Percentiles rank a stretch among this genome's conserved stretches.
Conservation (phyloP, 1,140 invertebrate genomes). For the Tenebrio molitor region DNA sequence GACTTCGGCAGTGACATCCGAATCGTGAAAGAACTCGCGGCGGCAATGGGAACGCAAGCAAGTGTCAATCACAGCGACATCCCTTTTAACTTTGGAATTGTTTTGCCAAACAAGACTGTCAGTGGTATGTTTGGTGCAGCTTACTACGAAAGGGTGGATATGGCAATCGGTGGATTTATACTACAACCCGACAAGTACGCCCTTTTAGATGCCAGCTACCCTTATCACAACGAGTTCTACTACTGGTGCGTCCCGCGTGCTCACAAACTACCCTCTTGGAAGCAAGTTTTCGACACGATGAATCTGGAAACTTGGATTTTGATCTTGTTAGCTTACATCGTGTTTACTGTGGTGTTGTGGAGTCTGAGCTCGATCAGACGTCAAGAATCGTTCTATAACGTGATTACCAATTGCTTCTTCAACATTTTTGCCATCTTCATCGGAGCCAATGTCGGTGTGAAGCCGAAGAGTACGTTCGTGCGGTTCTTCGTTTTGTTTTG, state of each 20-base stretch:
- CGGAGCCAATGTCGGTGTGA: conserved; percentile 4
- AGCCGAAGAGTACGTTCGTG: conserved; percentile 30
- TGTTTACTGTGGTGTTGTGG: conserved; percentile 6
- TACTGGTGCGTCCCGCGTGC: conserved; percentile 4
- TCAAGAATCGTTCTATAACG: neutral
- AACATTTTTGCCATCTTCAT: too few relatives aligned
- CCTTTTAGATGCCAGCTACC: conserved; percentile 4
- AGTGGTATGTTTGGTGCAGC: neutral
- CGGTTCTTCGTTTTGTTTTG: conserved; percentile 37
- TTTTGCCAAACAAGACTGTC: neutral
- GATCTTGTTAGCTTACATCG: neutral
- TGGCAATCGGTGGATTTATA: neutral
- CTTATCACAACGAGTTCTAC: conserved; percentile 16
- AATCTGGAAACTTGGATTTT: conserved; percentile 22
- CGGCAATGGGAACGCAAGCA: neutral
- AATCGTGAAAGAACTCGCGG: neutral
- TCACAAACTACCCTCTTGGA: neutral
- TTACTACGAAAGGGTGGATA: neutral
- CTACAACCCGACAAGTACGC: neutral
- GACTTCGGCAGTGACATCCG: neutral
- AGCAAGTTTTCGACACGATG: conserved; percentile 32
- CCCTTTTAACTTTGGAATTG: conserved; percentile 4
- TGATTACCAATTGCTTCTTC: neutral
- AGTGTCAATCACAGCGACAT: conserved; percentile 2
- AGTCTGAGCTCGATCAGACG: neutral